Base-by-base conservation (phyloP, 1,140 invertebrate genomes). In the Euwallacea similis region DNA sequence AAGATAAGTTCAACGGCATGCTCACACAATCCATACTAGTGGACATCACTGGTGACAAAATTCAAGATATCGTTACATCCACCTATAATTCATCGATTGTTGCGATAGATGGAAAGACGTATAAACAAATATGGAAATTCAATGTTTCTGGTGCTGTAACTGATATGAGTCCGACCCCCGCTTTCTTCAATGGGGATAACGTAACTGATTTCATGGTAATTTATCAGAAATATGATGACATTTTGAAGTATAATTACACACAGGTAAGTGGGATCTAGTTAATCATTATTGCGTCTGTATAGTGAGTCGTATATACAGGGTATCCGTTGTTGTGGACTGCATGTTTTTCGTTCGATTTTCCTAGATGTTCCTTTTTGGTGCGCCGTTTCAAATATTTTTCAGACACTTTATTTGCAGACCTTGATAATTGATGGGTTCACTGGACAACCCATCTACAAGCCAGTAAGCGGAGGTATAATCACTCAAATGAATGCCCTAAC, bases 161-260 rank as follows among this genome's bases (percentile, higher is more conserved):
- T 16, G 85, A 84, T 74, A 93, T 91, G 76, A 88, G 90, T 72
- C 92, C 93, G 43, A 88, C 91, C 33, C 91, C 91, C 15, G 92
- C 91, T 7, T 93, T 89, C 80, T 95, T 92, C 74, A 92, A 94
- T 79, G 86, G 88, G 72, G 93, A 95, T 79, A 84, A 88, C 69
- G 82, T 91, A n/a, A 92, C 92, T 0, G 93, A 95, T 77, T 92
- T 95, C 75, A 85, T 94, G 81, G 86, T 95, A 0, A 91, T 93
- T 76, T 92, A 91, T 78, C 88, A 92, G 76, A 86, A 73, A 64
- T 78, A 78, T 65, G 76, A 78, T 58, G 73, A 72, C 69, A 76
- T 80, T 60, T 73, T 78, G n/a, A 75, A 77, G 21, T 77, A 80
- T 55, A 79, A 92, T 80, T 90, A 91, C 75, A 90, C 92, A 7